Evolutionary conservation across 2,113 vertebrate species (phyloP).

Genomic region (Aspiorhynchus laticeps): DNA sequence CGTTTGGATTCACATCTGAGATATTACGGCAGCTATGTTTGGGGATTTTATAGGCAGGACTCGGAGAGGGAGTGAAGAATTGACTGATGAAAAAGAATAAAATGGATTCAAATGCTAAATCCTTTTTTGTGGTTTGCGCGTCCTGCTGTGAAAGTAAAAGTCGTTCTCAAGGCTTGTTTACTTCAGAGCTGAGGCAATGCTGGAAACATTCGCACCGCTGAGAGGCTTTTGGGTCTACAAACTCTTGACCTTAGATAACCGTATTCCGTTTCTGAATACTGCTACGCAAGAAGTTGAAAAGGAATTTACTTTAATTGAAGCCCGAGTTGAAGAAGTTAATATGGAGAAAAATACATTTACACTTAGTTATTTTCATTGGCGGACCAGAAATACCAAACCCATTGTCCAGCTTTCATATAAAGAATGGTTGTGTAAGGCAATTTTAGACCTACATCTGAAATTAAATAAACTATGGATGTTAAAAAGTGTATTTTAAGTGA

Average conservation of each 20-base stretch:
- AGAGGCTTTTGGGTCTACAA: neutral
- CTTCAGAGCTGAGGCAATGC: constrained; percentile 11
- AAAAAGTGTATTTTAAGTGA: neutral
- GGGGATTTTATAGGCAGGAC: neutral
- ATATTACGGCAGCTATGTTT: neutral
- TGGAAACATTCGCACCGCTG: neutral
- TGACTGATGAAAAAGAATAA: constrained; percentile 18
- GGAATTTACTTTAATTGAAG: neutral
- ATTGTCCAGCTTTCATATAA: neutral
- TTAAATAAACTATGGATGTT: neutral
- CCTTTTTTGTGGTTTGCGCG: neutral
- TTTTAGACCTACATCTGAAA: neutral
- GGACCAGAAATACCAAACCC: neutral
- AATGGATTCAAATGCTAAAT: neutral
- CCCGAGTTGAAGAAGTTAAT: neutral
- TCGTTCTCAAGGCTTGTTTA: neutral
- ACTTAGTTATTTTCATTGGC: neutral
- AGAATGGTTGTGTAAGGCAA: neutral
- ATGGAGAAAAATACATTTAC: neutral
- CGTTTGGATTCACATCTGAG: constrained; percentile 27
- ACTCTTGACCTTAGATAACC: neutral
- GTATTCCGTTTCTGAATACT: neutral
- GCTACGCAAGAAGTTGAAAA: neutral
- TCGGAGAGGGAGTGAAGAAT: neutral
- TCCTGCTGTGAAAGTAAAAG: constrained; percentile 28